Conservation (phyloP, 2,797 vertebrate species). For the Tympanoctomys barrerae region DNA sequence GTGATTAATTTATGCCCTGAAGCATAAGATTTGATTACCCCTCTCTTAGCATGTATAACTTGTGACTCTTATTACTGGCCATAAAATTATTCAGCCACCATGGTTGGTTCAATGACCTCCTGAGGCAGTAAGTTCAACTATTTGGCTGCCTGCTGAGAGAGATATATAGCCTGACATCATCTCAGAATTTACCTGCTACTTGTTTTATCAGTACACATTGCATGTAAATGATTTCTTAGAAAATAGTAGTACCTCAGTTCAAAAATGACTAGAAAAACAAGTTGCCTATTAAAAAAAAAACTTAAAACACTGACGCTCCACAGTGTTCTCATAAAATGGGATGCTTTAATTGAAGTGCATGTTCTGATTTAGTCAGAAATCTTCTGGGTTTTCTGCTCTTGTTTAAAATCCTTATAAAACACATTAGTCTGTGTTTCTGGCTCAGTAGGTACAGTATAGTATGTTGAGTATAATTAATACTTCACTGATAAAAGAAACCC, state of each 20-base stretch:
- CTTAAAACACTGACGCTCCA: constrained; percentile 28
- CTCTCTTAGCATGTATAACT: constrained; percentile 74
- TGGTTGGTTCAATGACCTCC: constrained; percentile 74
- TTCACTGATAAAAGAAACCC: constrained; percentile 58
- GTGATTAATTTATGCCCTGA: constrained; percentile 85
- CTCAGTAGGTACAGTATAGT: constrained; percentile 71
- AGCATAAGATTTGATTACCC: constrained; percentile 85
- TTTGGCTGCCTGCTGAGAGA: constrained; percentile 73
- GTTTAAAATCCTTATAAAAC: constrained; percentile 74
- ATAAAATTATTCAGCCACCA: constrained; percentile 83
- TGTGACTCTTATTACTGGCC: constrained; percentile 85
- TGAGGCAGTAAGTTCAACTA: constrained; percentile 71
- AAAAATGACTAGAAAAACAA: constrained; percentile 31
- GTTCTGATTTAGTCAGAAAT: constrained; percentile 69
- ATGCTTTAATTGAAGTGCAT: constrained; percentile 67
- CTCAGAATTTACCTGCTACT: constrained; percentile 68
- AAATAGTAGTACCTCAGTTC: not conserved
- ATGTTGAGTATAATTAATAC: constrained; percentile 72
- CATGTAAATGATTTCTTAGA: constrained; percentile 47
- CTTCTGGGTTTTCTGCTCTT: constrained; percentile 68
- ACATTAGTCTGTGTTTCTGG: constrained; percentile 66
- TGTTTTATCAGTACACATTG: constrained; percentile 53
- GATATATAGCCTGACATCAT: constrained; percentile 68
- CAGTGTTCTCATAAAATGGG: constrained; percentile 26
- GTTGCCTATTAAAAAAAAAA: constrained; percentile 48